phyloP scores from a whole-genome alignment of 2,797 vertebrate genomes.

The Muraenolepis orangiensis region DNA sequence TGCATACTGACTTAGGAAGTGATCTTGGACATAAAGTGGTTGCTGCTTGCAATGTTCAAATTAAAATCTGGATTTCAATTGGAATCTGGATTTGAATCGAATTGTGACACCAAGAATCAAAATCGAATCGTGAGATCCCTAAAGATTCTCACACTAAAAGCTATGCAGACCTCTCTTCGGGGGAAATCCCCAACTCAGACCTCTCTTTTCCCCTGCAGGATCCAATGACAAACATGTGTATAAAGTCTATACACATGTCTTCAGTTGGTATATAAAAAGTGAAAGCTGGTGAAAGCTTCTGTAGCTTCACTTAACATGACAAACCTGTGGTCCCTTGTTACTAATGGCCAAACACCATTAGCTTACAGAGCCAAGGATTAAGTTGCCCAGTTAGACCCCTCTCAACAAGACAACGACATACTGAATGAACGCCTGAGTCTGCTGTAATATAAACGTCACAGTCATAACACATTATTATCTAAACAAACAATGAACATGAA shows the following conservation, averaged over 20 bases:
- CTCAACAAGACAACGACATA: not conserved
- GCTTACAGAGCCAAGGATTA: not conserved
- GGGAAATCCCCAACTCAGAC: not conserved
- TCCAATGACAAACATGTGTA: not conserved
- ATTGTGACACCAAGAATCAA: too few species aligned
- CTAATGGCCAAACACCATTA: not conserved
- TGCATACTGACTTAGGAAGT: too few species aligned
- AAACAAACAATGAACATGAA: not conserved
- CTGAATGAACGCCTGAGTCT: not conserved
- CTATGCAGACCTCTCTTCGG: not conserved
- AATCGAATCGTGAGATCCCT: too few species aligned
- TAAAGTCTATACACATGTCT: not conserved
- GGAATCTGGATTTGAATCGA: too few species aligned
- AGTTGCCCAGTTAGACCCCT: not conserved
- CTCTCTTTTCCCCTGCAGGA: not conserved
- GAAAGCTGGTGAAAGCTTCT: not conserved
- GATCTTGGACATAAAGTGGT: too few species aligned
- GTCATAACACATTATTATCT: not conserved
- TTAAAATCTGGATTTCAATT: too few species aligned
- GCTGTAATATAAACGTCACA: not conserved
- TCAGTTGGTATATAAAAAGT: not conserved
- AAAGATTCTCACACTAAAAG: too few species aligned
- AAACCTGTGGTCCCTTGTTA: not conserved
- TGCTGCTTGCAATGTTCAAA: too few species aligned
- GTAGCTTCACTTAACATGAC: not conserved